Conservation (phyloP, 92 coral and sea anemone genomes). For the Umimayanthus kanabou region DNA sequence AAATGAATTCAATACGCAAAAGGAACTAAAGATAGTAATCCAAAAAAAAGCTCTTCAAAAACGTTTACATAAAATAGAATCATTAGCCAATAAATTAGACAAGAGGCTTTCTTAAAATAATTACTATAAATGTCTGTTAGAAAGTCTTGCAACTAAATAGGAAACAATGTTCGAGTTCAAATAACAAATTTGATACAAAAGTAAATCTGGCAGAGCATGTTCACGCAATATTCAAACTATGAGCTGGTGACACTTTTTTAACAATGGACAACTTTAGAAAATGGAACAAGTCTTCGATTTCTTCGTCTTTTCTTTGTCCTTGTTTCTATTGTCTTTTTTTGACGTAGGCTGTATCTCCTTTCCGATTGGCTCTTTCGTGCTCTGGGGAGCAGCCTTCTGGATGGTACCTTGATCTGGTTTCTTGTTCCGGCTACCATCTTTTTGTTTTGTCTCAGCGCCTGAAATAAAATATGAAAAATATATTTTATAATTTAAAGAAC, state of each 20-base stretch:
- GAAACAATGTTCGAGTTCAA: not conserved
- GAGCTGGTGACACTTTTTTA: not conserved
- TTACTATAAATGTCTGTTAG: too few species aligned
- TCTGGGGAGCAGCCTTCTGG: not conserved
- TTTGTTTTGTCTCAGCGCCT: not conserved
- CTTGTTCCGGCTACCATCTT: not conserved
- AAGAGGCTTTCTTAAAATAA: not conserved
- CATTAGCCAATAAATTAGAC: not conserved
- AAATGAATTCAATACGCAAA: not conserved
- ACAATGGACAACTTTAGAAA: not conserved
- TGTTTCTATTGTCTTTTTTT: conserved; percentile 9
- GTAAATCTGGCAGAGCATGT: not conserved
- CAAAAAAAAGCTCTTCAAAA: not conserved
- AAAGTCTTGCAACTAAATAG: not conserved
- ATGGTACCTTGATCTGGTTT: not conserved
- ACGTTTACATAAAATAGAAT: not conserved
- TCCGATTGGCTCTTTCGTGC: not conserved
- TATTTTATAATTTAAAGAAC: not conserved
- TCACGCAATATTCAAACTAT: not conserved
- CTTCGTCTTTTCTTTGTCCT: conserved; percentile 21
- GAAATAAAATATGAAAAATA: not conserved
- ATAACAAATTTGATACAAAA: too few species aligned
- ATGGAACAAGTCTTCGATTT: conserved; percentile 35
- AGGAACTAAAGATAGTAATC: too few species aligned
- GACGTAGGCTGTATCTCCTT: not conserved